These are phyloP conservation scores for Phyto melanocephala DNA, from an alignment of 2,888 invertebrate genomes.

Conservation along the genomic window DNA sequence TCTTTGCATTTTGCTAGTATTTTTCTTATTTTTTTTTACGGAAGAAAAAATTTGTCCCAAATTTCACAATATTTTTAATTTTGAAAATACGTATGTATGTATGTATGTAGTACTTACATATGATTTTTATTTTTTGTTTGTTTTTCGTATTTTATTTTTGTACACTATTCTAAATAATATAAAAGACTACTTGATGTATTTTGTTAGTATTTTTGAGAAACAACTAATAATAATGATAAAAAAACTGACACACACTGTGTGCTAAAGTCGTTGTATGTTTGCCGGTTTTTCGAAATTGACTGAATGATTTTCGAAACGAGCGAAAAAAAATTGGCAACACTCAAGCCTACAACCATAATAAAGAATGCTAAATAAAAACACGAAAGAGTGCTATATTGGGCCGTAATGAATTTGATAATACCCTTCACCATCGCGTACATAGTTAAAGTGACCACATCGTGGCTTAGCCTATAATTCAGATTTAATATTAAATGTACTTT, in stretches of 20 bases:
- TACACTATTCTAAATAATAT: neutral
- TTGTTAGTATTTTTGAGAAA: neutral
- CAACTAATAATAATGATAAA: neutral
- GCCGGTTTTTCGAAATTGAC: constrained; percentile 67
- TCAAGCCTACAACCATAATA: constrained; percentile 9
- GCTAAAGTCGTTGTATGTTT: constrained; percentile 52
- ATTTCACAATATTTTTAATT: constrained; percentile 56
- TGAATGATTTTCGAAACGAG: constrained; percentile 52
- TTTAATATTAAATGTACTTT: too few relatives aligned
- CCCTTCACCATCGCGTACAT: too few relatives aligned
- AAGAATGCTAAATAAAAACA: neutral
- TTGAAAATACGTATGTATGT: neutral
- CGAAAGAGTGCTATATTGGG: too few relatives aligned
- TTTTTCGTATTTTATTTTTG: neutral
- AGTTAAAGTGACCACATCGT: too few relatives aligned
- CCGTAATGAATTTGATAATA: too few relatives aligned
- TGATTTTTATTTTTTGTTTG: neutral
- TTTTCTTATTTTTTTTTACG: neutral
- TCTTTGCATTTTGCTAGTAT: neutral
- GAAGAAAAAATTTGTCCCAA: constrained; percentile 41
- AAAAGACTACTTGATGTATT: neutral
- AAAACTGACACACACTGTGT: neutral
- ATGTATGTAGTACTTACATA: neutral
- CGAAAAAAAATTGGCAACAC: constrained; percentile 68
- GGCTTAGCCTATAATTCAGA: too few relatives aligned